Percentiles rank a stretch among this genome's conserved stretches.
Conservation (phyloP, 2,888 invertebrate genomes). For the Pteria penguin region DNA sequence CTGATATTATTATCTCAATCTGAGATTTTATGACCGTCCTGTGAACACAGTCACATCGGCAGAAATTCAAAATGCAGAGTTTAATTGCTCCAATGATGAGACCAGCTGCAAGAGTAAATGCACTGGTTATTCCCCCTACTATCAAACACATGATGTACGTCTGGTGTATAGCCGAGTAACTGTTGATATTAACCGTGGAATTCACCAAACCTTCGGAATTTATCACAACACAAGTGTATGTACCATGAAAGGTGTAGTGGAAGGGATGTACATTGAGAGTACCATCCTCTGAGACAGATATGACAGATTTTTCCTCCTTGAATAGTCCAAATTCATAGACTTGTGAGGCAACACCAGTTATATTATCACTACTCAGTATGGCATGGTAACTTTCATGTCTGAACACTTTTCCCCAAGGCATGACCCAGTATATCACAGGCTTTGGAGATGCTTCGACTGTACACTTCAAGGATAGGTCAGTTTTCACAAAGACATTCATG, state of each 20-base stretch:
- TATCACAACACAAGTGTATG: constrained; percentile 66
- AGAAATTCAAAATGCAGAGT: constrained; percentile 48
- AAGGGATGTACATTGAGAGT: constrained; percentile 61
- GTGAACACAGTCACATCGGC: constrained; percentile 51
- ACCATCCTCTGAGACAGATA: constrained; percentile 51
- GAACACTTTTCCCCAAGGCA: constrained; percentile 67
- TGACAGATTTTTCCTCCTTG: neutral
- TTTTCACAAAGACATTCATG: constrained; percentile 37
- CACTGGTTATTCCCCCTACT: constrained; percentile 58
- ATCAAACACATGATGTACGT: constrained; percentile 58
- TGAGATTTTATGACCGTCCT: constrained; percentile 34
- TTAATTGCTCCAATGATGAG: constrained; percentile 63
- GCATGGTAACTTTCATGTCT: constrained; percentile 40
- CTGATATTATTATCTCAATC: no score
- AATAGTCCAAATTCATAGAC: constrained; percentile 19
- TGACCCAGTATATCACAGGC: constrained; percentile 67
- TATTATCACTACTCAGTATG: constrained; percentile 10
- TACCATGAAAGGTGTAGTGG: constrained; percentile 66
- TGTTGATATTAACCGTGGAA: constrained; percentile 48
- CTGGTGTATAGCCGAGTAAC: constrained; percentile 44
- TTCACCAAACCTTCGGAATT: constrained; percentile 64
- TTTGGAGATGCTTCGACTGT: constrained; percentile 54
- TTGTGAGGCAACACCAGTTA: neutral
- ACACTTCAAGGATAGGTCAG: constrained; percentile 58
- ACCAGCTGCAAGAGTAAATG: constrained; percentile 56